Percentiles rank a stretch among this genome's conserved stretches.
phyloP scores from a whole-genome alignment of 2,113 vertebrate genomes.

The Pycnonotus jocosus region DNA sequence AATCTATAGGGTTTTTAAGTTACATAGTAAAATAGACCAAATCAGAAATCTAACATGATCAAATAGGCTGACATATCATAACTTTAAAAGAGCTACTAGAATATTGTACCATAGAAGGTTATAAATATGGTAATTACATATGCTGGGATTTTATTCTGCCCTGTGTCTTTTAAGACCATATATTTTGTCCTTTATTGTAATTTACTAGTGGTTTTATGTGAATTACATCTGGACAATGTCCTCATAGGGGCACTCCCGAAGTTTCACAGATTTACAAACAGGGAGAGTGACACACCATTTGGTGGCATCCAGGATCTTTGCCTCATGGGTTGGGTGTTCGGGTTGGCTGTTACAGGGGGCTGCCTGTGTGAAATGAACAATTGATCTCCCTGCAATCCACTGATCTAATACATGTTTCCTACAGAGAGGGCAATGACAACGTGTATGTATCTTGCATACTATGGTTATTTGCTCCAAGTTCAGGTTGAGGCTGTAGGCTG shows the following conservation, averaged over 20 bases:
- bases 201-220: background rate
- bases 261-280: background rate
- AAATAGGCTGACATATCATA: slow-evolving; percentile 62
- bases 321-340: background rate
- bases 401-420: background rate
- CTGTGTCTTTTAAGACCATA: background rate
- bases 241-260: background rate
- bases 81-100: slow-evolving; percentile 56
- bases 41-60: slow-evolving; percentile 62
- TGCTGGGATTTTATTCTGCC: slow-evolving; percentile 23
- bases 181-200: background rate
- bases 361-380: background rate
- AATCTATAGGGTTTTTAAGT: slow-evolving; percentile 63
- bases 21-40: slow-evolving; percentile 32
- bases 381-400: background rate
- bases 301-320: background rate
- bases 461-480: background rate
- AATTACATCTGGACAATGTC: background rate
- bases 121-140: slow-evolving; percentile 59
- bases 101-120: slow-evolving; percentile 20
- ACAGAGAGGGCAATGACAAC: background rate
- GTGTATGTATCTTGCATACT: accelerated
- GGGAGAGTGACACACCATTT: background rate
- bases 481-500: background rate
- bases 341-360: background rate